Evolutionary conservation across 2,113 vertebrate genomes (phyloP), one percentile per base, ranked within the genome.

Genomic region (Capra hircus): DNA sequence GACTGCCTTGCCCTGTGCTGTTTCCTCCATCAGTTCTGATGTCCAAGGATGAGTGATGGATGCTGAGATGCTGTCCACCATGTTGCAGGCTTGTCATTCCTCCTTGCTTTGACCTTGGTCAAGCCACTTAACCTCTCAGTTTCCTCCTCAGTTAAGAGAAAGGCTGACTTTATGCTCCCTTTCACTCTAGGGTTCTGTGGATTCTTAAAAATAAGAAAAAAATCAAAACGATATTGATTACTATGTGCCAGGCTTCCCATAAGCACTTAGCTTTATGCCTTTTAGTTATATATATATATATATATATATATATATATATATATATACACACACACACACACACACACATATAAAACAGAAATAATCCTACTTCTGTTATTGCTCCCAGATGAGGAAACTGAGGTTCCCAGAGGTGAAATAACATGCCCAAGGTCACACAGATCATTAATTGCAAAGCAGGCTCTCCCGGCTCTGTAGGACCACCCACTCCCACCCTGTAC

Each of bases 131-230:
- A 80, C 9, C 25, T 92, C 50, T 30, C 19, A 6, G 17, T 64
- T 89, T 84, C 21, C 36, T 40, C 78, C 43, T 88, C 7, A 17
- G 27, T 62, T n/a, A 62, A 97, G 33, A 89, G 45, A 88, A 88
- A 88, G 80, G n/a, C 12, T 86, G 45, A 15, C 52, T 17, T 60
- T 33, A 43, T 27, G 33, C 1, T 59, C 23, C 57, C 19, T 92
- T 91, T 64, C 88, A 77, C 40, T 28, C 33, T 33, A 85, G n/a
- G 55, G 14, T 59, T 52, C 57, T 84, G 2, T 52, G 81, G 40
- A n/a, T 59, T 86, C 67, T 67, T 77, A 89, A 77, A 77, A 77
- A 93, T 85, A 71, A 71, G 59, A 93, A 80, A 43, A 97, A 97
- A 53, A n/a, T 53, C 23, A 81, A 90, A 80, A 60, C 7, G 16